These are phyloP conservation scores for Acrocyrtus sp. DNA, from an alignment of 2,888 invertebrate genomes.

Conservation along the genomic window DNA sequence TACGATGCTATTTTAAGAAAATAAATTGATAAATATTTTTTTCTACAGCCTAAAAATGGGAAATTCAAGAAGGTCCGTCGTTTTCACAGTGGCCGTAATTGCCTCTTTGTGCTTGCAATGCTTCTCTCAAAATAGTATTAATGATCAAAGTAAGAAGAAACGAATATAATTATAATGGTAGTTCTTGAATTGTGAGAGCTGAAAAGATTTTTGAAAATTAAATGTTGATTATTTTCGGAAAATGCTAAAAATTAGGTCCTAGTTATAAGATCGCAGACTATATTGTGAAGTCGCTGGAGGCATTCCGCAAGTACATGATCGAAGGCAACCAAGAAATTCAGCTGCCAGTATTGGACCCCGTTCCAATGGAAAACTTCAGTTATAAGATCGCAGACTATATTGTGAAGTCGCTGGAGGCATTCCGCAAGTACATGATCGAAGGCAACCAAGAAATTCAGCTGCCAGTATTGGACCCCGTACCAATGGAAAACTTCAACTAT, in stretches of 20 bases:
- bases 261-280: conserved; percentile 41
- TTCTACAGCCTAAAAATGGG: too few relatives aligned
- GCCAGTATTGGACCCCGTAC: conserved; percentile 49
- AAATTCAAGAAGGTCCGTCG: too few relatives aligned
- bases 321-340: conserved; percentile 50
- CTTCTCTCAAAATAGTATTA: too few relatives aligned
- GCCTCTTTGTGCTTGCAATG: too few relatives aligned
- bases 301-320: conserved; percentile 45
- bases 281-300: conserved; percentile 46
- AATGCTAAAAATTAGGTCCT: background rate
- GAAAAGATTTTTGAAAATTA: too few relatives aligned
- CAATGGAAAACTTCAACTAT: conserved; percentile 48
- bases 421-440: conserved; percentile 47
- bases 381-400: conserved; percentile 43
- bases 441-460: conserved; percentile 47
- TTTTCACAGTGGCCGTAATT: too few relatives aligned
- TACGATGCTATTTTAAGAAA: too few relatives aligned
- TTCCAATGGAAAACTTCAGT: conserved; percentile 41
- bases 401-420: conserved; percentile 46
- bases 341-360: conserved; percentile 48
- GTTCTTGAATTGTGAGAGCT: too few relatives aligned
- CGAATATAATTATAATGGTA: too few relatives aligned
- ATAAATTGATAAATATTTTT: too few relatives aligned
- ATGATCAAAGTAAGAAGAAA: too few relatives aligned
- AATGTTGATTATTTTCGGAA: too few relatives aligned